Percentiles rank a stretch among this genome's conserved stretches.
phyloP scores from a whole-genome alignment of 2,113 vertebrate species.

The Helogale parvula region DNA sequence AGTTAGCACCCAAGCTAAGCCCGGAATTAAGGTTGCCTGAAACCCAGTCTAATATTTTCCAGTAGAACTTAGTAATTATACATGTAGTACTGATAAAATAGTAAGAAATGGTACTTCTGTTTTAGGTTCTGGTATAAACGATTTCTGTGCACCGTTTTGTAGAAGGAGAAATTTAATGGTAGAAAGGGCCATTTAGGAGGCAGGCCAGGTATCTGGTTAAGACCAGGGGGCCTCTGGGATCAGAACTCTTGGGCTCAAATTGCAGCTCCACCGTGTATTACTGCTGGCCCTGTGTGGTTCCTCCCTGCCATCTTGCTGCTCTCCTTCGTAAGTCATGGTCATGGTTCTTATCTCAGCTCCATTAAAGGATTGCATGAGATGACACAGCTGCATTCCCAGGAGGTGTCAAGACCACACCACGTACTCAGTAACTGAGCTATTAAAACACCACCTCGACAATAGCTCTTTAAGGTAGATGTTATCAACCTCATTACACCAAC shows the following conservation, averaged over 20 bases:
- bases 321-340: neutral
- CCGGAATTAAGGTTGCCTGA: neutral
- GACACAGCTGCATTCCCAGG: neutral
- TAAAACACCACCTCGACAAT: rapidly evolving
- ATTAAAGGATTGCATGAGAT: neutral
- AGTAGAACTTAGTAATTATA: neutral
- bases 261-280: neutral
- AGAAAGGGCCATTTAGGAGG: neutral
- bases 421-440: neutral
- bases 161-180: neutral
- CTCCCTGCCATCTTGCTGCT: neutral
- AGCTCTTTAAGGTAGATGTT: neutral
- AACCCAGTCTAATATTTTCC: neutral
- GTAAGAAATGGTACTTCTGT: neutral
- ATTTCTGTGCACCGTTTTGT: neutral
- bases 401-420: rapidly evolving
- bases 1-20: neutral
- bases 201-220: neutral
- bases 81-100: neutral
- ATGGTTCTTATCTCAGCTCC: no score
- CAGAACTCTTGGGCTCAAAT: neutral
- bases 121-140: neutral
- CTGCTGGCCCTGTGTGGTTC: rapidly evolving
- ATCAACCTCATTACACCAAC: neutral
- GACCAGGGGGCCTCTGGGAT: rapidly evolving